Conservation (phyloP, 2,113 vertebrate species). For the Tupaia tana region DNA sequence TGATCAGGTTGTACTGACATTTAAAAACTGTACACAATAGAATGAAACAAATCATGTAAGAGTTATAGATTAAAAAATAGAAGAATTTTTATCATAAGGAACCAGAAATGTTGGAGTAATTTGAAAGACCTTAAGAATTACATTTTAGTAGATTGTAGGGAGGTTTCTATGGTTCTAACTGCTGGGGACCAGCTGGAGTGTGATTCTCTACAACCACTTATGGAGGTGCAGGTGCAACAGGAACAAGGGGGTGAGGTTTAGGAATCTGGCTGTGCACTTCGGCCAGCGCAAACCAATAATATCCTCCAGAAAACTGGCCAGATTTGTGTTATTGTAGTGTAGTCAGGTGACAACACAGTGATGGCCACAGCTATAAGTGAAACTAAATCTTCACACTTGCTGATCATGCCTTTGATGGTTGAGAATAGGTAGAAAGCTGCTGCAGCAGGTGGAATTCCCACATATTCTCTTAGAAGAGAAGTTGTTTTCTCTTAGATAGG, state of each 20-base stretch:
- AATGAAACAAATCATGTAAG: background rate
- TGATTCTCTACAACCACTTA: background rate
- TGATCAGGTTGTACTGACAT: background rate
- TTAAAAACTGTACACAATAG: background rate
- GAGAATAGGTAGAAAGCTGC: background rate
- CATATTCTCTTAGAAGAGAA: background rate
- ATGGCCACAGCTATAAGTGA: constrained; percentile 94
- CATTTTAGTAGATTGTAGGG: background rate
- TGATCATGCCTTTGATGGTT: constrained; percentile 93
- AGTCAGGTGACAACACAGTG: constrained; percentile 91
- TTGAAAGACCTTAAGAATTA: background rate
- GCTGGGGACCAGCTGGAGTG: background rate
- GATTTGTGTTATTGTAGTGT: constrained; percentile 91
- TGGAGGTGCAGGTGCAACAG: background rate
- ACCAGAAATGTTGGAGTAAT: background rate
- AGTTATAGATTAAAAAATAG: background rate
- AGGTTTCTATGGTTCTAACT: background rate
- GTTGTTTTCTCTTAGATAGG: constrained; percentile 30
- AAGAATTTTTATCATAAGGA: background rate
- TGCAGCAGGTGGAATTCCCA: background rate
- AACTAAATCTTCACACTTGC: constrained; percentile 89
- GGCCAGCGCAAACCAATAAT: constrained; percentile 90
- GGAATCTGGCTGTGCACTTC: background rate
- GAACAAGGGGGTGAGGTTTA: background rate
- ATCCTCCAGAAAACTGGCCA: constrained; percentile 89